Evolutionary conservation across 2,113 vertebrate species (phyloP).

Genomic region (Serilophus lunatus): DNA sequence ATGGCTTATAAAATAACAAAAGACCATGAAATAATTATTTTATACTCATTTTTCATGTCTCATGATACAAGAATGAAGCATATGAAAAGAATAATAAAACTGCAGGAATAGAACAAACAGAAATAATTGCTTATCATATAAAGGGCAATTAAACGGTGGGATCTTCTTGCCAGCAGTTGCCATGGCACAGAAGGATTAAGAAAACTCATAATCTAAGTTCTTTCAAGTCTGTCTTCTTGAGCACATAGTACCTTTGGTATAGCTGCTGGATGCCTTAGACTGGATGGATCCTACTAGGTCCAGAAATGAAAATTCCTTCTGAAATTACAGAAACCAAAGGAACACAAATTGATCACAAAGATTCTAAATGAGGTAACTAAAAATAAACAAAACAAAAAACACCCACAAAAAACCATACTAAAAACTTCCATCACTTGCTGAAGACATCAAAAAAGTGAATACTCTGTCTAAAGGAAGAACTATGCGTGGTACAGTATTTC

Average conservation of each 20-base stretch:
- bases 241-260: not conserved
- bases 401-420: too few species aligned
- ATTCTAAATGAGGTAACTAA: not conserved
- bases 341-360: not conserved
- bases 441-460: not conserved
- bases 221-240: not conserved
- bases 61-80: not conserved
- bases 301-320: not conserved
- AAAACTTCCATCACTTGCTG: not conserved
- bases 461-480: not conserved
- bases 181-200: too few species aligned
- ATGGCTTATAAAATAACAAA: not conserved
- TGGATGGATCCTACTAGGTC: too few species aligned
- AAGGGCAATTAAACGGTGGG: not conserved
- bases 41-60: not conserved
- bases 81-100: not conserved
- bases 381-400: not conserved
- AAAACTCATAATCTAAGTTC: too few species aligned
- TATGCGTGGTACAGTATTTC: not conserved
- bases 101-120: not conserved
- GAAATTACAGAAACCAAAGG: not conserved
- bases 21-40: not conserved
- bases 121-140: not conserved
- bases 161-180: not conserved
- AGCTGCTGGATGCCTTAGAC: not conserved